These are phyloP conservation scores for Drosophila nasuta DNA, from an alignment of 1,140 invertebrate species.

Conservation along the genomic window DNA sequence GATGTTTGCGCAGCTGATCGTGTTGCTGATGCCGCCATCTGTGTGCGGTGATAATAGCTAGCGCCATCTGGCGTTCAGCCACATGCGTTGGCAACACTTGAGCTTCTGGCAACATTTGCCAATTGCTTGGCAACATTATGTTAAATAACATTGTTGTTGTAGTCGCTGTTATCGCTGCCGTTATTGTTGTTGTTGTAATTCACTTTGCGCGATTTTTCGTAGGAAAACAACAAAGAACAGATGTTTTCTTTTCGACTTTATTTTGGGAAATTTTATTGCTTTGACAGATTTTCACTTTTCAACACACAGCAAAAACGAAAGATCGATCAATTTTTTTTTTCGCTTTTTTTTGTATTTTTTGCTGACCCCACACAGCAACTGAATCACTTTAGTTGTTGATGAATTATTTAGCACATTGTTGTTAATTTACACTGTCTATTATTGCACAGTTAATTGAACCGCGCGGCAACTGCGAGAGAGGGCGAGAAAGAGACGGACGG, in stretches of 20 bases:
- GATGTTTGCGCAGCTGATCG: conserved; percentile 2
- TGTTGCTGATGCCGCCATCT: conserved; percentile 49
- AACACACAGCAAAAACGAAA: conserved; percentile 11
- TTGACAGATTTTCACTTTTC: conserved; percentile 66
- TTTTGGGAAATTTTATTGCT: conserved; percentile 78
- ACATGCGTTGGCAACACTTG: conserved; percentile 49
- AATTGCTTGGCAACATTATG: conserved; percentile 23
- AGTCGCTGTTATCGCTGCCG: conserved; percentile 2
- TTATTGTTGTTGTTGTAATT: conserved; percentile 23
- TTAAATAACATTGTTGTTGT: conserved; percentile 24
- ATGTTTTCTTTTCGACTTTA: conserved; percentile 66
- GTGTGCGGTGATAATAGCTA: background rate
- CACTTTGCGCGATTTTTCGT: conserved; percentile 42
- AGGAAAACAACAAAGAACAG: conserved; percentile 59
- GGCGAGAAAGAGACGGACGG: background rate
- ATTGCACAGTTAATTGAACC: conserved; percentile 24
- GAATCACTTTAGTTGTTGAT: conserved; percentile 26
- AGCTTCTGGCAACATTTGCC: conserved; percentile 29
- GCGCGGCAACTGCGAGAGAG: background rate
- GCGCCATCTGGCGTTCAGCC: conserved; percentile 56
- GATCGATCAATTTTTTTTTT: background rate
- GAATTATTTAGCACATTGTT: conserved; percentile 32
- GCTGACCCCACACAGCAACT: conserved; percentile 1
- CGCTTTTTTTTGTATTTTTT: background rate
- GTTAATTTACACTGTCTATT: conserved; percentile 32